A percentile compares a stretch with the other conserved stretches of the same genome.
Conservation (phyloP, 2,888 invertebrate species). For the Catocala sponsa region DNA sequence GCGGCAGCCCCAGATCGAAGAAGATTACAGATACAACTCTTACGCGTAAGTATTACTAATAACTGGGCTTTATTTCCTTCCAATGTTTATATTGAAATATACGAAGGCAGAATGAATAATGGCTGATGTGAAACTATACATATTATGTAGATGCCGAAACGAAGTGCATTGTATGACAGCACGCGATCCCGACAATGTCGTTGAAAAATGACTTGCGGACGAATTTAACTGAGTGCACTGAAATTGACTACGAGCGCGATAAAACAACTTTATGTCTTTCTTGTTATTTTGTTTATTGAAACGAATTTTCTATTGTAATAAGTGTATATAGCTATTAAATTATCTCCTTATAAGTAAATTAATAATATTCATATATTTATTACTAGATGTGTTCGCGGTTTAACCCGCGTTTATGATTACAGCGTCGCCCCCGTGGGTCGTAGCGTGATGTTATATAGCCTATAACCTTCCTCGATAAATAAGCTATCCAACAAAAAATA, state of each 20-base stretch:
- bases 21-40: conserved; percentile 90
- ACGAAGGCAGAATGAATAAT: too few relatives aligned
- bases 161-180: conserved; percentile 53
- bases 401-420: too few relatives aligned
- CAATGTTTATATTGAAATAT: background rate
- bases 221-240: conserved; percentile 59
- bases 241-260: conserved; percentile 54
- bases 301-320: conserved; percentile 25
- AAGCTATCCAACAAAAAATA: too few relatives aligned
- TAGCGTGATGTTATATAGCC: too few relatives aligned
- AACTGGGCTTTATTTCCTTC: background rate
- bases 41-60: conserved; percentile 86
- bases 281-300: conserved; percentile 46
- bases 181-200: conserved; percentile 58
- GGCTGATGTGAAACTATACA: conserved; percentile 8
- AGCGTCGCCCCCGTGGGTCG: too few relatives aligned
- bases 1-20: conserved; percentile 84
- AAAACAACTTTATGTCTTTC: conserved; percentile 46
- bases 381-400: too few relatives aligned
- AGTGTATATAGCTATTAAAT: background rate
- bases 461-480: too few relatives aligned
- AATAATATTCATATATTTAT: too few relatives aligned
- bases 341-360: too few relatives aligned
- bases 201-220: conserved; percentile 52
- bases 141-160: conserved; percentile 19